Evolutionary conservation across 1,140 invertebrate species (phyloP).

Genomic region (Diachasmimorpha longicaudata): DNA sequence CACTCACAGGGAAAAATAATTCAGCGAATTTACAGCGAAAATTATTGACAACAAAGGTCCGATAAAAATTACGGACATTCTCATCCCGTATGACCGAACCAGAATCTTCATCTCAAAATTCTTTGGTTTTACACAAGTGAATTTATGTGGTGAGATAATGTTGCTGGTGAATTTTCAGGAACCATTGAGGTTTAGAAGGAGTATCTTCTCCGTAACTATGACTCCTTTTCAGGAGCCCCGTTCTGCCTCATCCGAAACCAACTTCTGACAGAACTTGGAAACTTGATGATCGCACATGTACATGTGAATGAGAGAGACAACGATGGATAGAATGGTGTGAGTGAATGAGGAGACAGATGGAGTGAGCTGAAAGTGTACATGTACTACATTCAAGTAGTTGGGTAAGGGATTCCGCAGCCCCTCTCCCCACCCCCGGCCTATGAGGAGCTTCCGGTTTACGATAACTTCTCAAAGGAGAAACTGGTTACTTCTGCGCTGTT

Average conservation of each 20-base stretch:
- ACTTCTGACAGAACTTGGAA: slow-evolving; percentile 17
- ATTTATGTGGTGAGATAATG: no score
- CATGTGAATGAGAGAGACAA: slow-evolving; percentile 1
- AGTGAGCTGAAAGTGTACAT: neutral
- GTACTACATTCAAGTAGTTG: neutral
- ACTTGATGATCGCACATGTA: slow-evolving; percentile 13
- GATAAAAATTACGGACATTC: no score
- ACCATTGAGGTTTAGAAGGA: neutral
- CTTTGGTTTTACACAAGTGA: no score
- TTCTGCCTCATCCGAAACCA: neutral
- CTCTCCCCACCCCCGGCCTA: slow-evolving; percentile 1
- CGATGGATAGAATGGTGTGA: neutral
- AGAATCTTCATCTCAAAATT: no score
- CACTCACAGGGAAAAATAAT: no score
- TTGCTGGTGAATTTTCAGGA: no score
- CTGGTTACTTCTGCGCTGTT: slow-evolving; percentile 27
- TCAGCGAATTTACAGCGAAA: no score
- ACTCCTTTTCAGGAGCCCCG: slow-evolving; percentile 8
- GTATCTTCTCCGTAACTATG: slow-evolving; percentile 17
- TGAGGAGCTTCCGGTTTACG: slow-evolving; percentile 24
- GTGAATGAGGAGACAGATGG: neutral
- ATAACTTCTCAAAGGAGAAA: slow-evolving; percentile 33
- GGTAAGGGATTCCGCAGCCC: neutral
- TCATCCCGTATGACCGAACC: no score
- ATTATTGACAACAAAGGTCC: no score